Evolutionary conservation across 2,888 invertebrate genomes (phyloP), one percentile per base, ranked within the genome.

Genomic region (Punctoribates punctum): DNA sequence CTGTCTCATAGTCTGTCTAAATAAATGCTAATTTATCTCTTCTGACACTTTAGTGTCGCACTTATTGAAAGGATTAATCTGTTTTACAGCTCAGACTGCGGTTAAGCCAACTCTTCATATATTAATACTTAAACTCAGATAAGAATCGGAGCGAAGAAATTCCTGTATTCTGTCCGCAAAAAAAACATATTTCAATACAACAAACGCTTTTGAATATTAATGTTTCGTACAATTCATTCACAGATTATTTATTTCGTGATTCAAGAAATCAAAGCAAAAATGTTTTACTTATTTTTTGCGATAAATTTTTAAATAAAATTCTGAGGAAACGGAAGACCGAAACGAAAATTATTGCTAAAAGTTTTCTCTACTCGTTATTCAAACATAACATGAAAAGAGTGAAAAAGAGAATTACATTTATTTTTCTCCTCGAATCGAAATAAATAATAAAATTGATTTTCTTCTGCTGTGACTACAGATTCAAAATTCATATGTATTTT

Each of bases 31-130:
- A 67, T 67, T 67, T 67, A 67, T 67, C 67, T 67, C 42, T 29
- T n/a, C 13, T 67, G 67, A 67, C 67, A 67, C 38, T 42, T 67
- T 17, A 13, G 29, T 23, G 67, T 65, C 42, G 67, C 67, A 38
- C 67, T 67, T 67, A 67, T 67, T 67, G 38, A 67, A 67, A 67
- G 67, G 67, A 67, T 67, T 67, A 67, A 67, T 67, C 67, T 67
- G 60, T 67, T 67, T 67, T 67, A 67, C 67, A 67, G 23, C 67
- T 34, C 60, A 57, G 29, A 42, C 67, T 67, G 67, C 42, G 67
- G 67, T 67, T 42, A 67, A 67, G 42, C 67, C 67, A 67, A 23
- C 67, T 67, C 42, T 42, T 42, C 42, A 42, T 42, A 42, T 42
- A 42, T 42, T 42, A 42, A 42, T 42, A 42, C 42, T 42, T 42